phyloP scores from a whole-genome alignment of 2,113 vertebrate genomes.

The Rhodinocichla rosea region DNA sequence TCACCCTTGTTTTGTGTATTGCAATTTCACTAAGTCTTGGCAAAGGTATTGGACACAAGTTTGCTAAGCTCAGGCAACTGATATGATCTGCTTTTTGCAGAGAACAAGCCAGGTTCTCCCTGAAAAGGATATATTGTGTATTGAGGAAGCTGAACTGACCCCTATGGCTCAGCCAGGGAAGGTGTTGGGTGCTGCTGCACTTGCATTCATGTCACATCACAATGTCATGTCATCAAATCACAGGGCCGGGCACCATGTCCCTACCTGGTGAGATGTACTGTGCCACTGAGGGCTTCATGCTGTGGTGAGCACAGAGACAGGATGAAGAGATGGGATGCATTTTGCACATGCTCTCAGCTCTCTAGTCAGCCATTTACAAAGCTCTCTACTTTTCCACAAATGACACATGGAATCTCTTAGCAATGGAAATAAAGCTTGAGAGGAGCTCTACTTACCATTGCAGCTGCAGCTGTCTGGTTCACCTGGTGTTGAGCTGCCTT shows the following conservation, averaged over 20 bases:
- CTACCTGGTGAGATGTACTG: background rate
- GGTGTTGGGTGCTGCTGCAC: background rate
- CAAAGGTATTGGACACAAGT: background rate
- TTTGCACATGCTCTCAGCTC: background rate
- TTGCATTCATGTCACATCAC: background rate
- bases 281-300: background rate
- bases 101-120: background rate
- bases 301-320: background rate
- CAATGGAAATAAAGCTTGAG: background rate
- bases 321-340: background rate
- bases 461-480: conserved; percentile 85
- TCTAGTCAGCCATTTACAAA: conserved; percentile 14
- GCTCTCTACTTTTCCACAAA: background rate
- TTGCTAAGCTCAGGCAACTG: background rate
- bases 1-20: background rate
- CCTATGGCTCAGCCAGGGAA: background rate
- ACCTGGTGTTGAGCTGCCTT: conserved; percentile 96
- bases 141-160: background rate
- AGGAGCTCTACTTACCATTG: conserved; percentile 82
- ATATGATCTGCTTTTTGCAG: background rate
- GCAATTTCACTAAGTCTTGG: background rate
- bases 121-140: background rate
- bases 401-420: background rate
- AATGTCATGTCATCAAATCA: background rate
- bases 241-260: background rate